Evolutionary conservation across 2,113 vertebrate genomes (phyloP), one percentile per base, ranked within the genome.

Genomic region (Uria aalge): DNA sequence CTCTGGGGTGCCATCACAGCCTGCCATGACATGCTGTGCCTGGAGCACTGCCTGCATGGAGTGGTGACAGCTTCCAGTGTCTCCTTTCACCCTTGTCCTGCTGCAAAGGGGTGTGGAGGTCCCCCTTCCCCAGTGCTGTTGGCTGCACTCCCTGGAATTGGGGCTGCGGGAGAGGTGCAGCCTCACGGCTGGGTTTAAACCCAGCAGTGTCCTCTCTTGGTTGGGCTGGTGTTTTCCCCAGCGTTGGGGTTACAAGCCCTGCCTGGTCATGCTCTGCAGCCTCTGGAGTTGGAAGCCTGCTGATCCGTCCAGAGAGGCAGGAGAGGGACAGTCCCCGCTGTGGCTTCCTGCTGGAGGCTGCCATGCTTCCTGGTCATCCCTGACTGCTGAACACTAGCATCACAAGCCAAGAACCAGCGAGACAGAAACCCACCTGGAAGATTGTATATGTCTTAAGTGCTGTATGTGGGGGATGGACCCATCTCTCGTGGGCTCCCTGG

Each of bases 341-440:
- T 29, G 52, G 36, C 26, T 91, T 47, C 22, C 27, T 8, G 3
- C 27, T 69, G 43, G 11, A 47, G 57, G 38, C 55, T 56, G 38
- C 22, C 13, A 26, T 0, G 0, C 5, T 76, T 72, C 16, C 67
- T 4, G 0, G 15, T 80, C 21, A 40, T 43, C 57, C 27, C 41
- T 45, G 26, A 15, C 56, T 57, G 38, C 57, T 11, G 14, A 50
- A 48, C 21, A 15, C 38, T 5, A 55, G 38, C 40, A 40, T 43
- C 2, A 7, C 0, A 0, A 80, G 32, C 53, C 30, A 29, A 20
- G 43, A 16, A 30, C 38, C 12, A 55, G 63, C 1, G 6, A 59
- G 48, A 40, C 41, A 30, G n/a, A 76, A 68, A 47, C 6, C 7
- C 11, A n/a, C 4, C 11, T 20, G 50, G 26, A 45, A 85, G 64